Evolutionary conservation across 2,797 vertebrate species (phyloP).

Genomic region (Sardinella longiceps): DNA sequence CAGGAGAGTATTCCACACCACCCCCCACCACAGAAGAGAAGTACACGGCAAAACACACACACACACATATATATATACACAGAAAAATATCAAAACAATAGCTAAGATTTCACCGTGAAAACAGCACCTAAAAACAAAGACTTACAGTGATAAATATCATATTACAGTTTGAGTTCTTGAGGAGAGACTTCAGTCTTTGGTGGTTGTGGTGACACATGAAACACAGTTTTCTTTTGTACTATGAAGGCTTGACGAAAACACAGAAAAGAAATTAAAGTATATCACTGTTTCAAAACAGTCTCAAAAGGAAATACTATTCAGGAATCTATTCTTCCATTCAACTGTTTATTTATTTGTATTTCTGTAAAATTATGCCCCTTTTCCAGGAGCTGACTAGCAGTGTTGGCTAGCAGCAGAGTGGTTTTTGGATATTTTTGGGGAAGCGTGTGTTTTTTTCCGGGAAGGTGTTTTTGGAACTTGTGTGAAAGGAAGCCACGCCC

Average conservation of each 20-base stretch:
- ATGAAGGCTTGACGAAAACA: too few relatives aligned
- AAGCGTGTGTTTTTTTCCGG: neutral
- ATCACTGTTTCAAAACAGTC: neutral
- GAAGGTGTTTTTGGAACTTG: constrained; percentile 23
- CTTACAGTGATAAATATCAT: neutral
- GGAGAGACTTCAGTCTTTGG: too few relatives aligned
- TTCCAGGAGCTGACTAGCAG: neutral
- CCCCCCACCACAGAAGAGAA: neutral
- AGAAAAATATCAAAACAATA: constrained; percentile 21
- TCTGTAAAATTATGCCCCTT: neutral
- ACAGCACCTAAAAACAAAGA: neutral
- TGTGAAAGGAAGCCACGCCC: constrained; percentile 66
- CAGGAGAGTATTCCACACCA: constrained; percentile 1
- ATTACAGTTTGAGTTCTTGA: neutral
- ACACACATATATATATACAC: neutral
- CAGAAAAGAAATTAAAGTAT: neutral
- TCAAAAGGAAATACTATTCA: too few relatives aligned
- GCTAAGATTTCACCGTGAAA: neutral
- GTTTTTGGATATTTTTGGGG: neutral
- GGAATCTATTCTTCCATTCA: neutral
- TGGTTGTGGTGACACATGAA: constrained; percentile 35
- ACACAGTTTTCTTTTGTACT: neutral
- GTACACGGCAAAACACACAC: neutral
- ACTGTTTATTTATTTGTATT: neutral
- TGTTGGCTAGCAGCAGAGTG: neutral